Evolutionary conservation across 2,888 invertebrate species (phyloP), one percentile per base, ranked within the genome.

Genomic region (Microchrysa polita): DNA sequence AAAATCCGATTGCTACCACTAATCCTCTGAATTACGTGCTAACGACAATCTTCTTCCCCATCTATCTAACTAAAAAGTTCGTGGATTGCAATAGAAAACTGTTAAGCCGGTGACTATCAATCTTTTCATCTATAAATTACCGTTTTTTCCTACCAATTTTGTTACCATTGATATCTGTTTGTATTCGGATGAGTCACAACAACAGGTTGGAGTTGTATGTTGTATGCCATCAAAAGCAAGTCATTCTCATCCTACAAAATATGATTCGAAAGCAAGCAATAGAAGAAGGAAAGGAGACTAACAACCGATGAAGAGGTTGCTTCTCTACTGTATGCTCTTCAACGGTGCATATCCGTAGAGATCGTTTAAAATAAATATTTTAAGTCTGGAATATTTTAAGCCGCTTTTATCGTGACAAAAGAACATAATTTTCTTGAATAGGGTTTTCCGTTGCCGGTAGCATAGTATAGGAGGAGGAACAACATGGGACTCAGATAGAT

Each of bases 401-500:
- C 69, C 55, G 69, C 69, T 69, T 69, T 57, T 22, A 55, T 57
- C 69, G 69, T 57, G 69, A 69, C 69, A 69, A 40, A 69, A 69
- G 57, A 40, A 55, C 40, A 67, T 22, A 44, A 34, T 27, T 65
- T 48, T 48, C 10, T 27, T 48, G 48, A n/a, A 44, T 55, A 42
- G 48, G 48, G 48, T 48, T 10, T 16, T 27, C 18, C 48, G 44
- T 16, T 65, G 48, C 34, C 65, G 44, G 65, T 44, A 48, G 65
- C 65, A 44, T 48, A 48, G 10, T 22, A n/a, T 10, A n/a, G n/a
- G n/a, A n/a, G n/a, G n/a, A n/a, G n/a, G n/a, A n/a, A n/a, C n/a
- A n/a, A n/a, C 20, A 44, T 65, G 18, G 65, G 10, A 55, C 7
- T 7, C 14, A 20, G 0, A 22, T 60, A 60, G 16, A 14, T 40